Evolutionary conservation across 2,888 invertebrate species (phyloP).

Genomic region (Lasiommata megera): DNA sequence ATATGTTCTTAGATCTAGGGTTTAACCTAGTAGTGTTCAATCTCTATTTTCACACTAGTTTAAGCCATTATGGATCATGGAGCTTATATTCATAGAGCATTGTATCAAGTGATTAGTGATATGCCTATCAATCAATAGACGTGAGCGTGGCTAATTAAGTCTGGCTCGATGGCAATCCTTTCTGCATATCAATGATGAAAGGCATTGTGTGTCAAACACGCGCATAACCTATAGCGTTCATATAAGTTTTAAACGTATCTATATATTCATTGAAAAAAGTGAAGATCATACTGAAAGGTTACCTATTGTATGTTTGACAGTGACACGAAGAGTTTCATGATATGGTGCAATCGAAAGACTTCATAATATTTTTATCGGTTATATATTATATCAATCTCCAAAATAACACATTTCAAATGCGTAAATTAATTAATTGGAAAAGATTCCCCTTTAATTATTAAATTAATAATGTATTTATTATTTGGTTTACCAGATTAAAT

Average conservation of each 20-base stretch:
- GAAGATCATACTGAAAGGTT: neutral
- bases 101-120: slow-evolving; percentile 1
- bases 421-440: no score
- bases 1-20: neutral
- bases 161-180: slow-evolving; percentile 43
- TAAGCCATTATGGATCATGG: neutral
- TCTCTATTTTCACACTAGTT: neutral
- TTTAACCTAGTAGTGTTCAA: neutral
- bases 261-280: neutral
- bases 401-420: no score
- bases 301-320: no score
- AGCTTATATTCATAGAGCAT: neutral
- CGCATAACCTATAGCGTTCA: slow-evolving; percentile 64
- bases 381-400: no score
- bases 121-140: slow-evolving; percentile 7
- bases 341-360: no score
- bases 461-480: no score
- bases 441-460: no score
- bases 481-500: no score
- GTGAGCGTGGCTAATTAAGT: slow-evolving; percentile 29
- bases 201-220: slow-evolving; percentile 22
- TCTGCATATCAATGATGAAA: slow-evolving; percentile 53
- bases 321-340: no score
- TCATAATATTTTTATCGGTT: no score
- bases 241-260: slow-evolving; percentile 55